phyloP scores from a whole-genome alignment of 2,888 invertebrate species.

The Heliothis peltigera region DNA sequence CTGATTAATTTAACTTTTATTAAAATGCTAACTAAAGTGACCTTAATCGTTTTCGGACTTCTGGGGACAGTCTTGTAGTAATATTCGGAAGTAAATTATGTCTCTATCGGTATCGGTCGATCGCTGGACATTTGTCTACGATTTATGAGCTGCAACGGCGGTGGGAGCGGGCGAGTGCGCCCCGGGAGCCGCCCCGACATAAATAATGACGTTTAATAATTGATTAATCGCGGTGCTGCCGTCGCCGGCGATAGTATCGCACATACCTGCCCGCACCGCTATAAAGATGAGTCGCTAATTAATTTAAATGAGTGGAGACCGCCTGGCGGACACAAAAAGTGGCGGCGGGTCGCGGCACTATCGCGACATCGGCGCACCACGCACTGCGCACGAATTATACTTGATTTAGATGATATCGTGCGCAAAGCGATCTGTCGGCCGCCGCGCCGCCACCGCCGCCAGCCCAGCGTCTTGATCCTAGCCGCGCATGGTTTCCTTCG shows the following conservation, averaged over 20 bases:
- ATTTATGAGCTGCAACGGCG: conserved; percentile 67
- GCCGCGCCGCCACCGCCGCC: conserved; percentile 23
- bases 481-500: neutral
- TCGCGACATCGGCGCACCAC: conserved; percentile 64
- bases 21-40: conserved; percentile 52
- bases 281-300: conserved; percentile 81
- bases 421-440: conserved; percentile 56
- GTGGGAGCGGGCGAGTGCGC: conserved; percentile 52
- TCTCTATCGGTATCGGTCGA: conserved; percentile 76
- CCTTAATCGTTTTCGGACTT: conserved; percentile 55
- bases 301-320: conserved; percentile 81
- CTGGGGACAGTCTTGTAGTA: conserved; percentile 48
- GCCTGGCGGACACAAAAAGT: conserved; percentile 68
- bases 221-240: conserved; percentile 80
- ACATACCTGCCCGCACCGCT: conserved; percentile 63
- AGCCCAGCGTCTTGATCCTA: conserved; percentile 34
- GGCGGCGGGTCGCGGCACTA: conserved; percentile 61
- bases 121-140: conserved; percentile 66
- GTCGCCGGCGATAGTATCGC: conserved; percentile 63
- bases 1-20: conserved; percentile 60
- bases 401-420: conserved; percentile 75
- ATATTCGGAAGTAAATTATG: conserved; percentile 80
- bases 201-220: conserved; percentile 86
- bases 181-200: conserved; percentile 65
- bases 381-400: conserved; percentile 65